These are phyloP conservation scores for Bubalus kerabau DNA, from an alignment of 2,113 vertebrate species.

Conservation along the genomic window DNA sequence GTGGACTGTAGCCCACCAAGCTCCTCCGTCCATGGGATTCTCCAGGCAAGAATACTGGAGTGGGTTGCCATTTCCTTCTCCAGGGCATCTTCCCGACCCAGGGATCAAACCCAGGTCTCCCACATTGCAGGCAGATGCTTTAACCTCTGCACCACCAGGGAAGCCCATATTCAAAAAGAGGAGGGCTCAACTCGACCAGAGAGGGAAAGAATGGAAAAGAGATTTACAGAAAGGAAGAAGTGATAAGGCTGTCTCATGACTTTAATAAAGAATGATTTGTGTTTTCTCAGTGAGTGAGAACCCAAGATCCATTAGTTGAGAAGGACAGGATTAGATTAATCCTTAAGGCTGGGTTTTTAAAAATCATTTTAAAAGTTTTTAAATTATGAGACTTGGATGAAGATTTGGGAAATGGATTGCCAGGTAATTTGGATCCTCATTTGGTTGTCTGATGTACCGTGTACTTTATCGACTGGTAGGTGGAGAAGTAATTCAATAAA, in stretches of 20 bases:
- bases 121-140: too few species aligned
- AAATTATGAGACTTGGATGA: background rate
- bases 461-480: background rate
- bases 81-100: too few species aligned
- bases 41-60: too few species aligned
- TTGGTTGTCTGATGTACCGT: background rate
- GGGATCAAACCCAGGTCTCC: too few species aligned
- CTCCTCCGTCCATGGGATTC: too few species aligned
- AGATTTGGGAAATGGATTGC: background rate
- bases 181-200: background rate
- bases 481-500: background rate
- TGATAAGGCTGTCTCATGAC: background rate
- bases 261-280: background rate
- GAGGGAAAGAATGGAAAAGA: background rate
- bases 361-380: background rate
- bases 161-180: background rate
- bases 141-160: too few species aligned
- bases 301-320: background rate
- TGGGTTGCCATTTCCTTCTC: too few species aligned
- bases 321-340: background rate
- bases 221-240: background rate
- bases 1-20: too few species aligned
- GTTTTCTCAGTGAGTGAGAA: background rate
- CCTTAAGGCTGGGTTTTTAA: background rate
- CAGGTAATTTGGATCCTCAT: background rate